Evolutionary conservation across 2,888 invertebrate genomes (phyloP), one percentile per base, ranked within the genome.

Genomic region (Drosophila bunnanda): DNA sequence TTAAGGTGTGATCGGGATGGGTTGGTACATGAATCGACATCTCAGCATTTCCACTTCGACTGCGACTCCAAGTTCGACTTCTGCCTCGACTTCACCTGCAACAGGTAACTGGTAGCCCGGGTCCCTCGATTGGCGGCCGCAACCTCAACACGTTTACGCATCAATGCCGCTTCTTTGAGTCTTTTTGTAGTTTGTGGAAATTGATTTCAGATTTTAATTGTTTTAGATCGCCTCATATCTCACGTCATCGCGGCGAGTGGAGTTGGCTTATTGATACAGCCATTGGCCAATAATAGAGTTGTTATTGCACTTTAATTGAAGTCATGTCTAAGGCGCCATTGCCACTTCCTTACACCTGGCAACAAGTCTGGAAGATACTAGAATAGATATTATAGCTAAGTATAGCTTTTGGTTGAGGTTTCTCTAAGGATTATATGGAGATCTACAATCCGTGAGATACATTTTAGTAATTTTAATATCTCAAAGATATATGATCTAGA

Each of bases 241-340:
- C 85, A 87, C 82, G 78, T 85, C 80, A 85, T 87, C 85, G 48
- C 39, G 32, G 48, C 28, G 50, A 38, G 52, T 54, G 50, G 78
- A 69, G 73, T 83, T 77, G 73, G 80, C 79, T 78, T 79, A 82
- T 82, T 85, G 83, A 79, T 80, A 65, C 69, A 70, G 57, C 72
- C 71, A 78, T 62, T 85, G 80, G 80, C 77, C 68, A 75, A 79
- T 88, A 89, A 88, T 88, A 80, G 88, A 88, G 89, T 79, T 88
- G 88, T 88, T 88, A 89, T 82, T 85, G 83, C 73, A 76, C 78
- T 80, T 89, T 88, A 89, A 88, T 89, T 88, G 85, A 85, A 84
- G 74, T 69, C 72, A 60, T 66, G 53, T 50, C 41, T 34, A 52
- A 72, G 77, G 83, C 83, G 83, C 84, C 80, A 76, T 74, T 20